phyloP scores from a whole-genome alignment of 2,797 vertebrate genomes.

The Phrynocephalus vlangalii region DNA sequence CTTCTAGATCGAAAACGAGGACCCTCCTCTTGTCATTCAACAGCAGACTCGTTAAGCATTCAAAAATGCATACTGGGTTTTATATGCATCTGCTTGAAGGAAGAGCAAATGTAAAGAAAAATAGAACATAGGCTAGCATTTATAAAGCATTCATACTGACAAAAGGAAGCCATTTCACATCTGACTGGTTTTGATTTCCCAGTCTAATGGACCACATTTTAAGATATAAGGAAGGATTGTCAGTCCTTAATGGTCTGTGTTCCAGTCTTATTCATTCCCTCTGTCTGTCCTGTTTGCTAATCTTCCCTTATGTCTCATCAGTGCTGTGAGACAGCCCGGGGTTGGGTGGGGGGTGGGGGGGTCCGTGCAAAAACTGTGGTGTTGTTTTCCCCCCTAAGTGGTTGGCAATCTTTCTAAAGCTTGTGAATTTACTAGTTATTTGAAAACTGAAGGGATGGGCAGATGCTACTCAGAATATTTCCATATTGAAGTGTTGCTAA shows the following conservation, averaged over 20 bases:
- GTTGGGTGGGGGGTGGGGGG: no score
- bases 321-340: background rate
- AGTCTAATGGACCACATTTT: background rate
- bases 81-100: background rate
- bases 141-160: background rate
- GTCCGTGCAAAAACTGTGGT: no score
- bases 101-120: background rate
- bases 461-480: background rate
- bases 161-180: slow-evolving; percentile 9
- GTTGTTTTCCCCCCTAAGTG: no score
- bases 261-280: slow-evolving; percentile 5
- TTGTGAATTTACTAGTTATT: slow-evolving; percentile 17
- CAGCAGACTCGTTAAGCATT: slow-evolving; percentile 1
- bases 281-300: background rate
- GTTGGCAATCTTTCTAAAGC: background rate
- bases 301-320: background rate
- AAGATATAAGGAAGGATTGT: background rate
- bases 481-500: background rate
- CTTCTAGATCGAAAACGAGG: background rate
- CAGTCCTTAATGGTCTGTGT: background rate
- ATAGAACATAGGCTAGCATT: background rate
- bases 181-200: slow-evolving; percentile 13
- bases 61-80: background rate
- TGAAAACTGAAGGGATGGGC: background rate
- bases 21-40: background rate